Evolutionary conservation across 2,797 vertebrate species (phyloP).

Genomic region (Helarctos malayanus): DNA sequence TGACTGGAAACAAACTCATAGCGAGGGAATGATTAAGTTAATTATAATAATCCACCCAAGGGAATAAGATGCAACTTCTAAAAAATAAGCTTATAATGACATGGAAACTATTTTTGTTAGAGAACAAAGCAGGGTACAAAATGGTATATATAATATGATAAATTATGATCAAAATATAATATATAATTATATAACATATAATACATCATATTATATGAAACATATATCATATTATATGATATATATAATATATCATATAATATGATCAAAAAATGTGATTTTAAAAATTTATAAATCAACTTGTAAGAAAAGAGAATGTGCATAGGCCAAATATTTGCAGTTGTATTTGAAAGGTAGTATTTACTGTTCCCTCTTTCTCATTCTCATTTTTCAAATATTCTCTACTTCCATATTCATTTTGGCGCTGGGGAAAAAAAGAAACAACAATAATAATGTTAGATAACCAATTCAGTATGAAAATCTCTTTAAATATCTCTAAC

Average conservation of each 20-base stretch:
- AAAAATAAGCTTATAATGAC: background rate
- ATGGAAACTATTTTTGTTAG: slow-evolving; percentile 15
- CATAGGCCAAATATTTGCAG: background rate
- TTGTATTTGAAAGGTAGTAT: background rate
- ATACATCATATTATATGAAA: too few relatives aligned
- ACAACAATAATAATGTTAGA: background rate
- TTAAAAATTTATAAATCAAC: slow-evolving; percentile 21
- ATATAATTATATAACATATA: too few relatives aligned
- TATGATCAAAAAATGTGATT: background rate
- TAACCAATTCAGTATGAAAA: background rate
- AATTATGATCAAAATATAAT: background rate
- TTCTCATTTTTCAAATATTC: slow-evolving; percentile 24
- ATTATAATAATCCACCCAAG: background rate
- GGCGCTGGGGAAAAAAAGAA: background rate
- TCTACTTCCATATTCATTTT: background rate
- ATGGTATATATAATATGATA: background rate
- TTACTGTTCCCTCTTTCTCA: background rate
- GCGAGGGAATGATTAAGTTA: background rate
- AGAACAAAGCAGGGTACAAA: background rate
- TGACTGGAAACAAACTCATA: background rate
- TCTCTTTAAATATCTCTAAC: background rate
- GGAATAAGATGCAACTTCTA: slow-evolving; percentile 23
- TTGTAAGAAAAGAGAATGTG: background rate
- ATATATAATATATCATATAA: too few relatives aligned
- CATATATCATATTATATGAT: too few relatives aligned